Percentiles rank a stretch among this genome's conserved stretches.
These are phyloP conservation scores for Taphrorychus bicolor DNA, from an alignment of 2,888 invertebrate species.

Conservation along the genomic window DNA sequence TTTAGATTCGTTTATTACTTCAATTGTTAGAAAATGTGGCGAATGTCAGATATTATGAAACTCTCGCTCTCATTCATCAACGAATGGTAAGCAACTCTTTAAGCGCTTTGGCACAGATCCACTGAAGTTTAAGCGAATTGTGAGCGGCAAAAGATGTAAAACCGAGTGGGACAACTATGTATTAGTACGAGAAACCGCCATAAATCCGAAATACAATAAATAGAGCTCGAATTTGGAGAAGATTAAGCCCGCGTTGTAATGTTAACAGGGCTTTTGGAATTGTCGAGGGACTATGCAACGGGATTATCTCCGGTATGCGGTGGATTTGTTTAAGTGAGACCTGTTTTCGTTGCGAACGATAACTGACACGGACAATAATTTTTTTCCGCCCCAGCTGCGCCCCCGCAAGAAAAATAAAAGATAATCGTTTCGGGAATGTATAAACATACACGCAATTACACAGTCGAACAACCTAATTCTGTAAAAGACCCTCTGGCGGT, in stretches of 20 bases:
- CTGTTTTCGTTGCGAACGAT: not conserved
- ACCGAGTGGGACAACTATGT: not conserved
- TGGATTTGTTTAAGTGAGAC: conserved; percentile 19
- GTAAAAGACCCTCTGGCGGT: not conserved
- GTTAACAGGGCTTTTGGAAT: conserved; percentile 22
- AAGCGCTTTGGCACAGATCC: not conserved
- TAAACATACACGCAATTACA: not conserved
- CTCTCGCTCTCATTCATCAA: no score
- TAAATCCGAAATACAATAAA: conserved; percentile 9
- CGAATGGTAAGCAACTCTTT: no score
- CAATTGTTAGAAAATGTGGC: no score
- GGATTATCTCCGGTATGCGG: conserved; percentile 21
- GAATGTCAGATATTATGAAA: no score
- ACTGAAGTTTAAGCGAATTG: not conserved
- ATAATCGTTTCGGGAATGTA: not conserved
- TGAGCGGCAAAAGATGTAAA: not conserved
- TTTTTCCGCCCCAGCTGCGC: not conserved
- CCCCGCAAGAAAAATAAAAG: not conserved
- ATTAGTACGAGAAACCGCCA: conserved; percentile 1
- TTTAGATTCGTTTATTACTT: no score
- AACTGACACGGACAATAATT: not conserved
- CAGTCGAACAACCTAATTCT: not conserved
- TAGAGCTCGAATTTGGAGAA: not conserved
- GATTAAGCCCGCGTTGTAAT: conserved; percentile 10
- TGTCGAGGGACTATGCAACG: conserved; percentile 15